Evolutionary conservation across 2,888 invertebrate species (phyloP), one percentile per base, ranked within the genome.

Genomic region (Branchipolynoe longqiensis): DNA sequence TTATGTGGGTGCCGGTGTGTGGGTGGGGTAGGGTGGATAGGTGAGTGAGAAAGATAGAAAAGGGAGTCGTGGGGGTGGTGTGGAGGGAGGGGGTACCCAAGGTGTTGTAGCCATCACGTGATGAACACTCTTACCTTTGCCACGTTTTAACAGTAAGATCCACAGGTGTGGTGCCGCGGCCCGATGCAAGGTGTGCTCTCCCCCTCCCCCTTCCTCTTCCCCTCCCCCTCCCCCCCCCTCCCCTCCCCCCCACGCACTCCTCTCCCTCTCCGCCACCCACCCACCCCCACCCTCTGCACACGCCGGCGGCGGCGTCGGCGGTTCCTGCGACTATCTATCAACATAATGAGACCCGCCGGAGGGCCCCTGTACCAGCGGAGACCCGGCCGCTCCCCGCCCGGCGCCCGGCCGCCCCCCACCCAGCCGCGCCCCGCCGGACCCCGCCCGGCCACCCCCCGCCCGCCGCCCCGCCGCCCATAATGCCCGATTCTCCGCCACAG

Each of bases 311-410:
- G 48, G 4, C 78, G n/a, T 31, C 14, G 48, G 78, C 78, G 48
- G 54, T 78, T 78, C n/a, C 48, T 31, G 48, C n/a, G 28, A 18
- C 78, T 78, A 78, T 78, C 78, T 78, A 78, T 78, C 78, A 78
- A 78, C 31, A 18, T 78, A 78, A 78, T 78, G 78, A 78, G 78
- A 12, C 6, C 0, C 8, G 78, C 78, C 78, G n/a, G 48, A 4
- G n/a, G 28, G 54, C 78, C 28, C 6, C 48, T 41, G 78, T 78
- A 54, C 78, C 78, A 78, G 28, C 78, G 31, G n/a, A n/a, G n/a
- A n/a, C 48, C 38, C 73, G 48, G n/a, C 78, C 48, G 78, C 28
- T 48, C 78, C 14, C 31, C 12, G 12, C 78, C 48, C 41, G 40
- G 14, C 0, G 12, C 18, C 48, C 38, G 12, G 6, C 14, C 36